Percentiles rank a stretch among this genome's conserved stretches.
These are phyloP conservation scores for Eristalis arbustorum DNA, from an alignment of 2,888 invertebrate species.

Conservation along the genomic window DNA sequence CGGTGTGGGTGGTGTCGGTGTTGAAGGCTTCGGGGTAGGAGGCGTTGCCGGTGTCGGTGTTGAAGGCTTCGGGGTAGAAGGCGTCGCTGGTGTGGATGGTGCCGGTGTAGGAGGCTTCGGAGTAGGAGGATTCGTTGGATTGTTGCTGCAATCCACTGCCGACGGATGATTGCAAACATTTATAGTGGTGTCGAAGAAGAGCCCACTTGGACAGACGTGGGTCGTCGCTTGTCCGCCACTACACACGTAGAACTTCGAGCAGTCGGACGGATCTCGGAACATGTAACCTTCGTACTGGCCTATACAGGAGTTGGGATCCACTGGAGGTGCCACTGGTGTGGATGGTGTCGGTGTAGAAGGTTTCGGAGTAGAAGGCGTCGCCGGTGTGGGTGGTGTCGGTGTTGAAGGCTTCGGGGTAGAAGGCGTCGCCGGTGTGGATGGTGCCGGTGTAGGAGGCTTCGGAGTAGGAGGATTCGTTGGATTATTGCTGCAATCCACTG, in stretches of 20 bases:
- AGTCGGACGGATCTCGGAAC: conserved; percentile 16
- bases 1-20: background rate
- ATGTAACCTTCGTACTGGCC: background rate
- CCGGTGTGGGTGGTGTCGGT: background rate
- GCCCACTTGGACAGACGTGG: background rate
- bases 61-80: no score
- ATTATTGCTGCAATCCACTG: conserved; percentile 1
- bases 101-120: no score
- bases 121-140: background rate
- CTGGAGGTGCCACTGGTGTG: background rate
- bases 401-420: background rate
- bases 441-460: background rate
- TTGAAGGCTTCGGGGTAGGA: background rate
- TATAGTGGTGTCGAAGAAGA: background rate
- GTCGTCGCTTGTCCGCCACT: background rate
- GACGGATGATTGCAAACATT: conserved; percentile 3
- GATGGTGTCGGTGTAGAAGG: background rate
- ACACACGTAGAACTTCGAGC: conserved; percentile 7
- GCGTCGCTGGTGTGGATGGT: no score
- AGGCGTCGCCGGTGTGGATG: background rate
- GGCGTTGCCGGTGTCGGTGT: background rate
- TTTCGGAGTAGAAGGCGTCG: background rate
- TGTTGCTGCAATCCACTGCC: background rate
- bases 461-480: background rate
- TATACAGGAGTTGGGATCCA: background rate